Evolutionary conservation across 1,140 invertebrate species (phyloP).

Genomic region (Diorhabda sublineata): DNA sequence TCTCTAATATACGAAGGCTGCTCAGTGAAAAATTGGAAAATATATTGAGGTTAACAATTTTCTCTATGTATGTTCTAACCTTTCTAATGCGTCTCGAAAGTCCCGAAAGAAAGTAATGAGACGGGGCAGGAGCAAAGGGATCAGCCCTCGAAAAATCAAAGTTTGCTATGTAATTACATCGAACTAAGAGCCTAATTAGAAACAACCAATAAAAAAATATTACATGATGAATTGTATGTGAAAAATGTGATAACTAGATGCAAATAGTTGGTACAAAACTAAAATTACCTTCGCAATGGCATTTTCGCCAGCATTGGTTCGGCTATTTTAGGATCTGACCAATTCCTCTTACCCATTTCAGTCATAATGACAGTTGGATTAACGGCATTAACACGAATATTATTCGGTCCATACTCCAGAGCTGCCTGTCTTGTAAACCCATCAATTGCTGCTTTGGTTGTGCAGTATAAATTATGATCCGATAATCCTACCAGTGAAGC

Average conservation of each 20-base stretch:
- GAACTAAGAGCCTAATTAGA: not conserved
- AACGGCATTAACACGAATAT: slow-evolving; percentile 83
- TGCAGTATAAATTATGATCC: slow-evolving; percentile 59
- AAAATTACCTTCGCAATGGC: slow-evolving; percentile 58
- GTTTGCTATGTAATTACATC: not conserved
- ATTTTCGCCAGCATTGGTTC: slow-evolving; percentile 72
- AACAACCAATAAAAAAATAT: not conserved
- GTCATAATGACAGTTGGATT: slow-evolving; percentile 90
- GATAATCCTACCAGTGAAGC: slow-evolving; percentile 63
- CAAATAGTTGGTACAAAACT: not conserved
- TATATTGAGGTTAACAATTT: no score
- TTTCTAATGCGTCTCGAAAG: no score
- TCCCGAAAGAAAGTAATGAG: no score
- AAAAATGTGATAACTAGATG: not conserved
- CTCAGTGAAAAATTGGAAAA: no score
- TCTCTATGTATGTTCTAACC: no score
- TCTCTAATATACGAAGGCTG: no score
- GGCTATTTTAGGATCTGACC: slow-evolving; percentile 73
- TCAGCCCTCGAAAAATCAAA: not conserved
- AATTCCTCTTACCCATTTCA: slow-evolving; percentile 76
- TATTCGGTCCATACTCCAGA: slow-evolving; percentile 77
- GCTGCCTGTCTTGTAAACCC: slow-evolving; percentile 71
- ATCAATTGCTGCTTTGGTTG: slow-evolving; percentile 65
- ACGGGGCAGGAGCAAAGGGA: not conserved
- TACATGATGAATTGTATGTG: not conserved